These are phyloP conservation scores for Drosophila saltans DNA, from an alignment of 1,140 invertebrate species.

Conservation along the genomic window DNA sequence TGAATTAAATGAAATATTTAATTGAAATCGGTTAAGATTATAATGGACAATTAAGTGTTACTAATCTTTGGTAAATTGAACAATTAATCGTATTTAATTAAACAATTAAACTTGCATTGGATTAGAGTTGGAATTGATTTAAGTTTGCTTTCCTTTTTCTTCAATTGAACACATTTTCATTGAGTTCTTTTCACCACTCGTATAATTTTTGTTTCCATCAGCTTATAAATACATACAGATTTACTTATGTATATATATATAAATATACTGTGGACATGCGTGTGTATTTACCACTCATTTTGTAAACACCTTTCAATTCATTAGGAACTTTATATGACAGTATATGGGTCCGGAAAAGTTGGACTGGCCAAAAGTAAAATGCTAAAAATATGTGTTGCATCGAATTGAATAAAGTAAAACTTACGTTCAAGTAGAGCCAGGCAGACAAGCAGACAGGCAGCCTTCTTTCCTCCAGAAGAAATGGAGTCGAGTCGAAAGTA, in stretches of 20 bases:
- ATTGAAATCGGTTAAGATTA: slow-evolving; percentile 21
- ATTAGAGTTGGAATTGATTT: neutral
- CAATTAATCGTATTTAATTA: slow-evolving; percentile 6
- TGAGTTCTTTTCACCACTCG: neutral
- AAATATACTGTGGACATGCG: neutral
- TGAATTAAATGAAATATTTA: slow-evolving; percentile 33
- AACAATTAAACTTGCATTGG: neutral
- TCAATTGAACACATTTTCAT: neutral
- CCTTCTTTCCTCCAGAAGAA: slow-evolving; percentile 21
- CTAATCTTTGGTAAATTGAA: slow-evolving; percentile 3
- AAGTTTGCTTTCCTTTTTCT: neutral
- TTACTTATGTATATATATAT: neutral
- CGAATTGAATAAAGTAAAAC: slow-evolving; percentile 69
- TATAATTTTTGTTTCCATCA: neutral
- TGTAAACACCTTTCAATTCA: slow-evolving; percentile 69
- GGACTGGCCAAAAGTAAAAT: slow-evolving; percentile 47
- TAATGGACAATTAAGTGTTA: slow-evolving; percentile 35
- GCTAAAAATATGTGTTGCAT: slow-evolving; percentile 54
- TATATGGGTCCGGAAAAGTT: slow-evolving; percentile 45
- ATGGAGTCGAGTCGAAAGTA: slow-evolving; percentile 41
- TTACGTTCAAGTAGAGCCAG: slow-evolving; percentile 19
- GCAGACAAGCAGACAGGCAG: neutral
- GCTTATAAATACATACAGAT: neutral
- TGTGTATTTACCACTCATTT: slow-evolving; percentile 13
- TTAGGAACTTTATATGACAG: slow-evolving; percentile 65